Evolutionary conservation across 2,797 vertebrate genomes (phyloP).

Genomic region (Phaenicophaeus curvirostris): DNA sequence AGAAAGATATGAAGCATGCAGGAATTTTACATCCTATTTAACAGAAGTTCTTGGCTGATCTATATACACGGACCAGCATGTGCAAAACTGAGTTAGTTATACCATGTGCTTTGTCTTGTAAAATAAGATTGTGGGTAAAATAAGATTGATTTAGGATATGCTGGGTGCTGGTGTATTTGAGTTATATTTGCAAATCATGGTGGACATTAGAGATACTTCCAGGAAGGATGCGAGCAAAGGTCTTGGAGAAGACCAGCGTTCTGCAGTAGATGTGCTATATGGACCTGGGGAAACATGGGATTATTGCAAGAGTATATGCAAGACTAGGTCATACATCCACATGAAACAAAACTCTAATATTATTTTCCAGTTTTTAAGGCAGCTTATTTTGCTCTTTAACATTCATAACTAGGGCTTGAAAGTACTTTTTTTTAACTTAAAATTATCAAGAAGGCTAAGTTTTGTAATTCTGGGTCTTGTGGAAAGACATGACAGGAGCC

Average conservation of each 20-base stretch:
- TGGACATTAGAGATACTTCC: background rate
- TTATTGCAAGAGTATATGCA: background rate
- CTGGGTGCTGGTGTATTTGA: background rate
- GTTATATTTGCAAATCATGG: background rate
- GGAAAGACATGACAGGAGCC: background rate
- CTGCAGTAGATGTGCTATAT: background rate
- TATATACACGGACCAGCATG: background rate
- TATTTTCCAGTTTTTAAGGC: background rate
- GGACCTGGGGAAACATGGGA: background rate
- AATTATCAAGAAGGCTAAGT: background rate
- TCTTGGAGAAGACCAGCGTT: background rate
- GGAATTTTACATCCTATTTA: background rate
- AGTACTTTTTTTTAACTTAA: background rate
- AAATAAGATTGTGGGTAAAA: background rate
- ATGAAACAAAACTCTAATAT: background rate
- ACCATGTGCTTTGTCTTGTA: background rate
- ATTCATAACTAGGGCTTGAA: background rate
- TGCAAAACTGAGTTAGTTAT: background rate
- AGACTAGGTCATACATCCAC: background rate
- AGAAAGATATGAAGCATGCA: background rate
- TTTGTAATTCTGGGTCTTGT: background rate
- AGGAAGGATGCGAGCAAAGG: background rate
- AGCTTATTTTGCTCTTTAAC: background rate
- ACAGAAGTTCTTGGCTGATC: background rate
- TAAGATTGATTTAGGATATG: background rate